Conservation (phyloP, 1,140 invertebrate genomes). For the Varroa destructor region DNA sequence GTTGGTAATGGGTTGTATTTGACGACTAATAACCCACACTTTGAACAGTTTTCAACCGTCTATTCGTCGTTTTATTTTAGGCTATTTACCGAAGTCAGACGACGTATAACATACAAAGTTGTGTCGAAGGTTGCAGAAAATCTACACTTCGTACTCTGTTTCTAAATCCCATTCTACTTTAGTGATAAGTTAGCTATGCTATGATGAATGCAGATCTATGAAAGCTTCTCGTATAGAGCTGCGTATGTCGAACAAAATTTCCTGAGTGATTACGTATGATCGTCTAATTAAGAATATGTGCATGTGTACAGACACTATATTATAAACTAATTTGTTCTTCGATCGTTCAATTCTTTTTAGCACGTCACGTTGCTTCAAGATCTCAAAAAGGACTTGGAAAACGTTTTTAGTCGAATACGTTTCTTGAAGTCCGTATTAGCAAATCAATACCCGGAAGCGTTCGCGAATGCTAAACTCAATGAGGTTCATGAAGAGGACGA, state of each 20-base stretch:
- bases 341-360: not conserved
- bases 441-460: conserved; percentile 24
- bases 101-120: too few relatives aligned
- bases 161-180: too few relatives aligned
- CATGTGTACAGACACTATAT: not conserved
- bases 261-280: not conserved
- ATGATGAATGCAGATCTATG: too few relatives aligned
- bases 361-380: conserved; percentile 9
- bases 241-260: not conserved
- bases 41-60: too few relatives aligned
- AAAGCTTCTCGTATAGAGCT: too few relatives aligned
- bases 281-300: not conserved
- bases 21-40: too few relatives aligned
- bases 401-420: conserved; percentile 23
- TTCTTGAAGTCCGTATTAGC: conserved; percentile 13
- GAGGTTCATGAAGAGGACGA: conserved; percentile 5
- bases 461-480: conserved; percentile 5
- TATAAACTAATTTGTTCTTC: not conserved
- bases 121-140: too few relatives aligned
- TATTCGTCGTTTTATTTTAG: too few relatives aligned
- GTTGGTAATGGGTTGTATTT: not conserved
- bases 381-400: conserved; percentile 13
- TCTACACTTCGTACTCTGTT: too few relatives aligned
- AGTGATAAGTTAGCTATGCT: too few relatives aligned
- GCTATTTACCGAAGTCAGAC: too few relatives aligned